Evolutionary conservation across 2,797 vertebrate species (phyloP).

Genomic region (Catamblyrhynchus diadema): DNA sequence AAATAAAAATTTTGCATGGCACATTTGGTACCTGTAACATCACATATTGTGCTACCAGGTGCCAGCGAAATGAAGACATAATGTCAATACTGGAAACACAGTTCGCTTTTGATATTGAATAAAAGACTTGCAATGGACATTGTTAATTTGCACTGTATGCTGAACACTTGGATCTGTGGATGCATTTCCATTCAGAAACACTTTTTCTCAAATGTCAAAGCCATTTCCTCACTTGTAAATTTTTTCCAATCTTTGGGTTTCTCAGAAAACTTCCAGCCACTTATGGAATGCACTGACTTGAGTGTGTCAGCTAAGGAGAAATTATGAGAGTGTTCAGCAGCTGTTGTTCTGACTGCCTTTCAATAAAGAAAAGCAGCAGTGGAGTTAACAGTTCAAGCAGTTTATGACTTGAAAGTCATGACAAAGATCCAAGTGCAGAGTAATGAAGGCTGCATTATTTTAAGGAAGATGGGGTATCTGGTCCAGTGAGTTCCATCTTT

Average conservation of each 20-base stretch:
- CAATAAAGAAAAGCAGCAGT: not conserved
- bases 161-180: not conserved
- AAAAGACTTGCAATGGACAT: not conserved
- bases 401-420: constrained; percentile 59
- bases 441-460: constrained; percentile 66
- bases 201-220: constrained; percentile 27
- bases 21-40: not conserved
- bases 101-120: not conserved
- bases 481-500: constrained; percentile 71
- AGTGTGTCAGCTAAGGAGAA: constrained; percentile 45
- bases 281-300: constrained; percentile 36
- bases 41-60: not conserved
- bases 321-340: constrained; percentile 3
- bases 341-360: constrained; percentile 26
- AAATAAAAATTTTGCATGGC: not conserved
- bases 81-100: not conserved
- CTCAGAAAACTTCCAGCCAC: constrained; percentile 21
- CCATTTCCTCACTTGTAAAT: constrained; percentile 57
- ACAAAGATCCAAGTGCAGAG: constrained; percentile 36
- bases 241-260: constrained; percentile 36
- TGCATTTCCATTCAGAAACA: constrained; percentile 6
- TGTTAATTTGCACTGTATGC: constrained; percentile 8
- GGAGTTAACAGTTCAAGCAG: constrained; percentile 27
- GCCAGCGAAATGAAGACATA: not conserved
- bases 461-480: constrained; percentile 68